A percentile compares a stretch with the other conserved stretches of the same genome.
Evolutionary conservation across 2,888 invertebrate species (phyloP).

Genomic region (Parascotia fuliginaria): DNA sequence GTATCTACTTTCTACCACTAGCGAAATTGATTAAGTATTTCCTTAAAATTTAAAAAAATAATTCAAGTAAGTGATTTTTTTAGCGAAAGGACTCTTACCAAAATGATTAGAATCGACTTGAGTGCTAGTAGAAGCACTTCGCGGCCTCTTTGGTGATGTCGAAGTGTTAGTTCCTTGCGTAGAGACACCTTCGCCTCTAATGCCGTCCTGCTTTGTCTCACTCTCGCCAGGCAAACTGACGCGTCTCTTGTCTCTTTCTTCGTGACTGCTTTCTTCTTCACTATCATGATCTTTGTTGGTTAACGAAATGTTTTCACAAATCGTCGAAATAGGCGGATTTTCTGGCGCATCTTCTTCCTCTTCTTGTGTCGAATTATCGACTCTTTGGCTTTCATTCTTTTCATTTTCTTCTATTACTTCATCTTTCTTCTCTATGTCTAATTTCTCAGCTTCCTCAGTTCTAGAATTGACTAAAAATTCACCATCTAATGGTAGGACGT

Average conservation of each 20-base stretch:
- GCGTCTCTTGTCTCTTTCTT: constrained; percentile 83
- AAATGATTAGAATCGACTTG: constrained; percentile 95
- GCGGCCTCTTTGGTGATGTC: constrained; percentile 89
- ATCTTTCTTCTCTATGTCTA: constrained; percentile 48
- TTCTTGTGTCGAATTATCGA: constrained; percentile 56
- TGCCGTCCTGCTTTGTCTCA: constrained; percentile 77
- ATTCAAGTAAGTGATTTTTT: no score
- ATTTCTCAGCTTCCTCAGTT: constrained; percentile 54
- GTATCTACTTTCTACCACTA: no score
- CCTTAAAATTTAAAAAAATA: no score
- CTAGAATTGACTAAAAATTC: constrained; percentile 73
- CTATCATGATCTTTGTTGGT: constrained; percentile 73
- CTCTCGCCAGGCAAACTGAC: constrained; percentile 87
- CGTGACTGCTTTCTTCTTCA: constrained; percentile 66
- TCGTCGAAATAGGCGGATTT: constrained; percentile 90
- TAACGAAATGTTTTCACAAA: constrained; percentile 89
- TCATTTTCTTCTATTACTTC: constrained; percentile 65
- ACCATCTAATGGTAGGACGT: constrained; percentile 76
- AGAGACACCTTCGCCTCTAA: constrained; percentile 68
- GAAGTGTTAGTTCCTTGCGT: constrained; percentile 75
- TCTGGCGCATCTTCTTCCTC: constrained; percentile 77
- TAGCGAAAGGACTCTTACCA: constrained; percentile 87
- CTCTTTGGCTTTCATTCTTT: constrained; percentile 70
- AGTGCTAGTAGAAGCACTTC: constrained; percentile 92
- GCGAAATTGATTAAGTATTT: no score